Percentiles rank a stretch among this genome's conserved stretches.
Conservation (phyloP, 2,888 invertebrate species). For the Cynaeus angustus region DNA sequence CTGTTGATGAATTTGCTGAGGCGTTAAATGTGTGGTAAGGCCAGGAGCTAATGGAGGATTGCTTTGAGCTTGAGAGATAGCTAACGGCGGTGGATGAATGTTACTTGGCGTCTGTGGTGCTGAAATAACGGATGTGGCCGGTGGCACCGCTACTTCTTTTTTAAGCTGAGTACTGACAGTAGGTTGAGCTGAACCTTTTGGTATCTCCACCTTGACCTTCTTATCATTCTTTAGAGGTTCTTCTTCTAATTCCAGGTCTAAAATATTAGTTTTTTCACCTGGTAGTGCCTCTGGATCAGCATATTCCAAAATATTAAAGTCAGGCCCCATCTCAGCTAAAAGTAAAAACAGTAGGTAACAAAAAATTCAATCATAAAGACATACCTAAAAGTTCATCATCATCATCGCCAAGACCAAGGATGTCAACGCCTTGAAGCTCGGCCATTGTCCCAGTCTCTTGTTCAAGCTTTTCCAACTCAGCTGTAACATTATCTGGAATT, state of each 20-base stretch:
- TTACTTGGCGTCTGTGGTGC: constrained; percentile 41
- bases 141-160: constrained; percentile 53
- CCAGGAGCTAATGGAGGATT: constrained; percentile 48
- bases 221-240: constrained; percentile 81
- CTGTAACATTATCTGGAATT: constrained; percentile 80
- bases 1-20: constrained; percentile 74
- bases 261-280: constrained; percentile 87
- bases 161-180: constrained; percentile 50
- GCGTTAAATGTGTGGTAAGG: constrained; percentile 58
- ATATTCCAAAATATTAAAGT: constrained; percentile 96
- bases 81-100: constrained; percentile 55
- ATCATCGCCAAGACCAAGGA: constrained; percentile 87
- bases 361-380: not conserved
- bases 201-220: constrained; percentile 65
- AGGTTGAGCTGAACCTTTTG: constrained; percentile 44
- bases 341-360: not conserved
- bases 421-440: constrained; percentile 81
- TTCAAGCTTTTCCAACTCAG: constrained; percentile 81
- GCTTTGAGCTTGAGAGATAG: constrained; percentile 63
- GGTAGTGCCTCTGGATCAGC: constrained; percentile 92
- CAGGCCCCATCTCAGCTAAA: constrained; percentile 90
- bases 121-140: constrained; percentile 47
- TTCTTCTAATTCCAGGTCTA: constrained; percentile 88
- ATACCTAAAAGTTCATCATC: constrained; percentile 86
- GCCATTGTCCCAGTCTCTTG: constrained; percentile 77